Conservation (phyloP, 2,888 invertebrate species). For the Cheilosia scutellata region DNA sequence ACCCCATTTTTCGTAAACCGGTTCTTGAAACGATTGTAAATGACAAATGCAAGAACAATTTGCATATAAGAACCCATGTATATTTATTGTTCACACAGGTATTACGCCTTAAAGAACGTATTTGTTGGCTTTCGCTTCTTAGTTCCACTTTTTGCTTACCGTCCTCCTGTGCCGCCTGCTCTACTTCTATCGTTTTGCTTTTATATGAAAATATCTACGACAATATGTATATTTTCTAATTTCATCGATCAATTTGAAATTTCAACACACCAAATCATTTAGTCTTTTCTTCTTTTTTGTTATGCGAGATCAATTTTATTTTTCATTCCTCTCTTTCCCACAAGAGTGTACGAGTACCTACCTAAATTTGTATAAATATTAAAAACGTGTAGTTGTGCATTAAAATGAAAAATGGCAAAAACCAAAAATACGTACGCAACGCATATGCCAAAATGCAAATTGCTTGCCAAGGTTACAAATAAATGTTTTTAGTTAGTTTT, state of each 20-base stretch:
- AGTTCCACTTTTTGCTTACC: background rate
- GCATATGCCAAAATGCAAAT: constrained; percentile 17
- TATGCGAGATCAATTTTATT: background rate
- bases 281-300: constrained; percentile 24
- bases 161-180: background rate
- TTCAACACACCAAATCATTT: constrained; percentile 51
- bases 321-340: background rate
- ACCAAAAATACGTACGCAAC: background rate
- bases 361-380: background rate
- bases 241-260: constrained; percentile 46
- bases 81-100: background rate
- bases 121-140: background rate
- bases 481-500: constrained; percentile 2
- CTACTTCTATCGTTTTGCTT: background rate
- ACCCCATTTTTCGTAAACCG: too few species aligned
- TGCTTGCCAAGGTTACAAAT: constrained; percentile 17
- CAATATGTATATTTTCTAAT: constrained; percentile 8
- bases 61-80: background rate
- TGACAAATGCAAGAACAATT: background rate
- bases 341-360: background rate
- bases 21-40: too few species aligned
- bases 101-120: constrained; percentile 3
- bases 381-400: background rate
- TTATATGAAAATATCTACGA: background rate
- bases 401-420: background rate